Evolutionary conservation across 2,888 invertebrate species (phyloP).

Genomic region (Tillus elongatus): DNA sequence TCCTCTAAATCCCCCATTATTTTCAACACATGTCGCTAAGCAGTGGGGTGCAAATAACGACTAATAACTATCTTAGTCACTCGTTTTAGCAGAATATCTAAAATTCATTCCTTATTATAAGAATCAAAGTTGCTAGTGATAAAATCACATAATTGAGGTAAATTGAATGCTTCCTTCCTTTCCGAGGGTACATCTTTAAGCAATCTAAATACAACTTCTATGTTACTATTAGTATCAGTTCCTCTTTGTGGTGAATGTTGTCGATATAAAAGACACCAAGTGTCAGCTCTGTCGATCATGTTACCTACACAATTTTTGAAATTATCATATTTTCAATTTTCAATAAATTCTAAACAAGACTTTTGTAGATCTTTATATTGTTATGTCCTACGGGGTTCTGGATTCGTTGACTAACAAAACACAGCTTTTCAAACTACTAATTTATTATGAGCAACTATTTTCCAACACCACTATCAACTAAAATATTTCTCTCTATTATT

Average conservation of each 20-base stretch:
- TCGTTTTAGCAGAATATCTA: conserved; percentile 7
- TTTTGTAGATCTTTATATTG: conserved; percentile 1
- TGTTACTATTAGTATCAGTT: conserved; percentile 7
- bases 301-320: conserved; percentile 6
- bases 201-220: conserved; percentile 7
- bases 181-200: conserved; percentile 6
- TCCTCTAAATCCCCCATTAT: conserved; percentile 5
- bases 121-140: conserved; percentile 1
- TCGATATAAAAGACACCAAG: conserved; percentile 8
- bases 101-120: conserved; percentile 6
- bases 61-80: conserved; percentile 3
- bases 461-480: no score
- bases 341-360: conserved; percentile 4
- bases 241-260: conserved; percentile 6
- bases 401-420: no score
- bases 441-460: no score
- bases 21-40: conserved; percentile 8
- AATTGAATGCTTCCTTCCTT: conserved; percentile 6
- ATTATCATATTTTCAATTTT: conserved; percentile 7
- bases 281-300: conserved; percentile 1
- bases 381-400: no score
- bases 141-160: conserved; percentile 6
- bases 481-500: no score
- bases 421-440: no score
- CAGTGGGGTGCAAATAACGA: conserved; percentile 11